Percentiles rank a stretch among this genome's conserved stretches.
These are phyloP conservation scores for Sepiola atlantica DNA, from an alignment of 2,888 invertebrate genomes.

Conservation along the genomic window DNA sequence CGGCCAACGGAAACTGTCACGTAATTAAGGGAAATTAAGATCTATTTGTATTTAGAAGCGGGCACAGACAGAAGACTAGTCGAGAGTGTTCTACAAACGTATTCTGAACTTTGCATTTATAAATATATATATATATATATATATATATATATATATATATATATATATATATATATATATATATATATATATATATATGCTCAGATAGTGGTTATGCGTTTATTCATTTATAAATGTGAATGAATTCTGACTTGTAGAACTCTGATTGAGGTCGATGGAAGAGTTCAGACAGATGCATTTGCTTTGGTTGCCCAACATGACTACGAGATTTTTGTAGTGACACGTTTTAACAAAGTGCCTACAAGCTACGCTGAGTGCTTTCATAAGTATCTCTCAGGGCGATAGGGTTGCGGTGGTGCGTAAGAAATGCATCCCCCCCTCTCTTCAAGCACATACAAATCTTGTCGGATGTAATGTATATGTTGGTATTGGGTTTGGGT, in stretches of 20 bases:
- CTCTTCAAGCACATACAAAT: neutral
- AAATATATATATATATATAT: too few species aligned
- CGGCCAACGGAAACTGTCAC: too few species aligned
- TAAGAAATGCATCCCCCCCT: too few species aligned
- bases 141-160: neutral
- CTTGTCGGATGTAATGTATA: neutral
- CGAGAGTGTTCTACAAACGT: too few species aligned
- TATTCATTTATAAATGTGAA: too few species aligned
- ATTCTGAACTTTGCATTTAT: too few species aligned
- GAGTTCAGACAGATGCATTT: neutral
- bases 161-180: slow-evolving; percentile 12
- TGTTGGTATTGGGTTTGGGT: neutral
- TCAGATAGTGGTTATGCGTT: too few species aligned
- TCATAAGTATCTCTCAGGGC: neutral
- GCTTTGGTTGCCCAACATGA: neutral
- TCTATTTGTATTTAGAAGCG: too few species aligned
- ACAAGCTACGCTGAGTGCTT: neutral
- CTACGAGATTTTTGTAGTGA: neutral
- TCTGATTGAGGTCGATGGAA: neutral
- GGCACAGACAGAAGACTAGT: too few species aligned
- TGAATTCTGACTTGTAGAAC: neutral
- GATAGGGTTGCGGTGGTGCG: neutral
- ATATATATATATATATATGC: slow-evolving; percentile 32
- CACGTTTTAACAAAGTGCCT: neutral
- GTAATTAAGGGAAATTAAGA: too few species aligned